Evolutionary conservation across 1,140 invertebrate genomes (phyloP), one percentile per base, ranked within the genome.

Genomic region (Rhizoglyphus robini): DNA sequence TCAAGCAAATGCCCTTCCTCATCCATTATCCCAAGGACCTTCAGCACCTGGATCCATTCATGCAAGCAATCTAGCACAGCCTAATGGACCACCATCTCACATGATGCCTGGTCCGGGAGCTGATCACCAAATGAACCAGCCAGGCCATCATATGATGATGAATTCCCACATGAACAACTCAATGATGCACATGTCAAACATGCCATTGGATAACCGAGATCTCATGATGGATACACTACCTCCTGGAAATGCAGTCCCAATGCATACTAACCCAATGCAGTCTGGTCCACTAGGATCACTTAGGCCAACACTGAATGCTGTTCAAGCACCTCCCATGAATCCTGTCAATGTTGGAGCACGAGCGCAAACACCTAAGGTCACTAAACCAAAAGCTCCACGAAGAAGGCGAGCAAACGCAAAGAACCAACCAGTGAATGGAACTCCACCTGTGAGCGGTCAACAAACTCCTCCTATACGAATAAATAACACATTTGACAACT

Each of bases 391-490:
- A 61, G 23, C 41, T 38, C 54, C 63, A 23, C 23, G 51, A 36
- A 25, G 23, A 34, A 30, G 63, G 25, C 15, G 64, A 30, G 13
- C 8, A 13, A 46, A 63, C 47, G 61, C 32, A 1, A 63, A 63
- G 18, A 38, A 63, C 47, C 58, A 60, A 25, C 48, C 32, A 29
- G 41, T 38, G 27, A 65, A 59, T 36, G 63, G 23, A 59, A 59
- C 23, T 3, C 3, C 30, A n/a, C n/a, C 27, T 4, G 18, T 46
- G 32, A 15, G 11, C 38, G 31, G 29, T 25, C 48, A 47, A 59
- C 64, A 63, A 23, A 65, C 64, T 27, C 51, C 64, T 11, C 48
- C 64, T 1, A 51, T 64, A 25, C 63, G 63, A 20, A 65, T 65
- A 54, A 4, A 25, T 1, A 41, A 41, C 23, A 18, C 29, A 27